Base-by-base conservation (phyloP, 2,888 invertebrate species). In the Lasioglossum lativentre region DNA sequence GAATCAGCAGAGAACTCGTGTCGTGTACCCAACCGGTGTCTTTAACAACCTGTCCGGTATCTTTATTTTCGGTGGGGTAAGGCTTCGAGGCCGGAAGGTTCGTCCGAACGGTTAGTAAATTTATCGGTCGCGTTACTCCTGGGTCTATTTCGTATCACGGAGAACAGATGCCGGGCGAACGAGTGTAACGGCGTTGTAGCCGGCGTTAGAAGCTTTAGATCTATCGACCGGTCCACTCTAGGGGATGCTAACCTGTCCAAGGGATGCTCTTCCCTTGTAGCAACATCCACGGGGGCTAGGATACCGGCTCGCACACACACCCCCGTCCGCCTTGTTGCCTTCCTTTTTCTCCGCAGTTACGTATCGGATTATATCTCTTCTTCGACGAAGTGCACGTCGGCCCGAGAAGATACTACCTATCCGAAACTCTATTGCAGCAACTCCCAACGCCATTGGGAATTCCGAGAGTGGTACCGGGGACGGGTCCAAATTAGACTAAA, bases 221-320 rank as follows among this genome's bases (percentile, higher is more conserved):
- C 91, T 92, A 92, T 90, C 90, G 91, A 85, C 78, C 66, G 86
- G 89, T 85, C 86, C 86, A 90, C 91, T 92, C 92, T 88, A 80
- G 92, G 92, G 91, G 91, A 91, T 90, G 91, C 91, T 91, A 91
- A 90, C 91, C 91, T 90, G 89, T 90, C 90, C 87, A 83, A 90
- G 81, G 80, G 87, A 88, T 88, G 89, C 90, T 87, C 83, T 90
- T 85, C 89, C 78, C 85, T 82, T 80, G 86, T 87, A 85, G 27
- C 75, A 74, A 76, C 88, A 77, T 90, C 82, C 78, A 84, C 85
- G 76, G 75, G 56, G 73, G 83, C 74, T 74, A 75, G 63, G 66
- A 78, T 76, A 80, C 78, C 80, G 63, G 76, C n/a, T n/a, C 68
- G 71, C 76, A 70, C n/a, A 16, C 66, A n/a, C 75, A 34, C 42